Evolutionary conservation across 2,797 vertebrate species (phyloP).

Genomic region (Notolabrus celidotus): DNA sequence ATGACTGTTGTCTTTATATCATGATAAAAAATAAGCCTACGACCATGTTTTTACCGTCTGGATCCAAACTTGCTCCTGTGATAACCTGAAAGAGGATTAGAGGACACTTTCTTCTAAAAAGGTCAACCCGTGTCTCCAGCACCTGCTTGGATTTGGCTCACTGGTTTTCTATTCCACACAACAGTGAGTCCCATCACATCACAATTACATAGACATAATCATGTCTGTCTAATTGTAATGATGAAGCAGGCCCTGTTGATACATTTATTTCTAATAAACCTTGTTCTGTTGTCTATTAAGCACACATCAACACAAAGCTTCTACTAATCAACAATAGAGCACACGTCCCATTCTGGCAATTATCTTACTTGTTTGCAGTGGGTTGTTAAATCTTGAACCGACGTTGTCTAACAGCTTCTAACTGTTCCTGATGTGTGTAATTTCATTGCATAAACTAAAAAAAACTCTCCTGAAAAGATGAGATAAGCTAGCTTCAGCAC

Average conservation of each 20-base stretch:
- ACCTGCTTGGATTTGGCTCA: conserved; percentile 56
- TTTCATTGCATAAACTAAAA: conserved; percentile 8
- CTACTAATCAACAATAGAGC: conserved; percentile 53
- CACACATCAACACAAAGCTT: conserved; percentile 33
- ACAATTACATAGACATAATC: conserved; percentile 73
- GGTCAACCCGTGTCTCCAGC: conserved; percentile 40
- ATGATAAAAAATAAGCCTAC: background rate
- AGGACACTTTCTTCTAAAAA: conserved; percentile 31
- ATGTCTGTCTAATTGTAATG: conserved; percentile 72
- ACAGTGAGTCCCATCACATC: conserved; percentile 71
- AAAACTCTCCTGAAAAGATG: background rate
- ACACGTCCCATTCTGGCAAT: conserved; percentile 24
- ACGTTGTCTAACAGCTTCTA: conserved; percentile 14
- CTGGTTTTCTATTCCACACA: conserved; percentile 67
- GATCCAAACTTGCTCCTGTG: background rate
- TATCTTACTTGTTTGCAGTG: conserved; percentile 28
- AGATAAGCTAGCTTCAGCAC: background rate
- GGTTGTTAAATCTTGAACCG: conserved; percentile 23
- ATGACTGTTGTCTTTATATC: background rate
- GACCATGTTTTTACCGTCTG: background rate
- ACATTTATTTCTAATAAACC: conserved; percentile 64
- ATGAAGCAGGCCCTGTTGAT: conserved; percentile 66
- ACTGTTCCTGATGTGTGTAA: conserved; percentile 16
- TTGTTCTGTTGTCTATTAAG: conserved; percentile 62
- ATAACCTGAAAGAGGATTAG: conserved; percentile 25